Evolutionary conservation across 2,888 invertebrate species (phyloP), one percentile per base, ranked within the genome.

Genomic region (Kuschelorhynchus macadamiae): DNA sequence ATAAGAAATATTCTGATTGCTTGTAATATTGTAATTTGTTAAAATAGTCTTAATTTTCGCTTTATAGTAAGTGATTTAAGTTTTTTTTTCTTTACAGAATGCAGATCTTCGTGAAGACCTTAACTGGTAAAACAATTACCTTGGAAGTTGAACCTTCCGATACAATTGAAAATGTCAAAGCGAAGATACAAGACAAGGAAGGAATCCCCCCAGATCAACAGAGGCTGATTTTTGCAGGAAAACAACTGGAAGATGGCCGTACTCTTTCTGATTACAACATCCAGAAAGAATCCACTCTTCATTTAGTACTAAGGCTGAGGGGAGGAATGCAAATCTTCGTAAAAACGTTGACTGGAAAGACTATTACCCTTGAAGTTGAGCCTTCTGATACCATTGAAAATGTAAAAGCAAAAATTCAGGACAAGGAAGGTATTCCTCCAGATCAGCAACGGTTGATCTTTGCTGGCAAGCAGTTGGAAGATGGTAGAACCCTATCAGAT

Each of bases 261-360:
- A 96, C 96, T 1, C 86, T 97, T 25, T 94, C 93, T 0, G 97
- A 97, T 81, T 96, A 96, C 85, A 96, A 96, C 84, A 96, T 97
- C 81, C 96, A 97, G 85, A 96, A 96, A 84, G 95, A 96, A 84
- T 94, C 95, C 0, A 96, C 96, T 0, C 88, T 96, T 65, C 95
- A 96, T 82, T 86, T 96, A 81, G 95, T 95, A 78, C 86, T 96
- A 73, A 89, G 97, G 76, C 89, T 97, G 68, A 89, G 96, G 76
- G 98, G 98, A 86, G 98, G 98, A 80, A 67, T 72, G 72, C 89
- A 91, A 81, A 90, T 91, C 74, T 89, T 87, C 74, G 87, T 87
- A 0, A 88, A 88, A 76, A 88, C 87, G 1, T 78, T 88, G 9
- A 88, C 87, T 20, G 87, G 88, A 8, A 88, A 88, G 74, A 88